phyloP scores from a whole-genome alignment of 1,140 invertebrate genomes.

The Proctacanthus coquilletti region DNA sequence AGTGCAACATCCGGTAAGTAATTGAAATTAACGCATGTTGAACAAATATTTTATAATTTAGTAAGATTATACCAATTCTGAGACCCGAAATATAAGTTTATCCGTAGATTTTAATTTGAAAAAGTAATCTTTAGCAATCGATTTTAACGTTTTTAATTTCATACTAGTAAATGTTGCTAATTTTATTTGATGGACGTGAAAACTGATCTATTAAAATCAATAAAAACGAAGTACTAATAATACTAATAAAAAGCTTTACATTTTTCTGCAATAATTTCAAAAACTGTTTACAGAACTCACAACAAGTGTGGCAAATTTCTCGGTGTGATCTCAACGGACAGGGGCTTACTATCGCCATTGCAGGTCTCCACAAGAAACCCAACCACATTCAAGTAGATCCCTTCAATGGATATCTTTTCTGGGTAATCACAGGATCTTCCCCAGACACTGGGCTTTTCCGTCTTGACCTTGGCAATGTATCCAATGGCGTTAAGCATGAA shows the following conservation, averaged over 20 bases:
- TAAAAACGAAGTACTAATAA: constrained; percentile 30
- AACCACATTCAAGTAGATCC: constrained; percentile 77
- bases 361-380: constrained; percentile 46
- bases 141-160: too few relatives aligned
- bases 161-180: too few relatives aligned
- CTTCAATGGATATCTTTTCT: constrained; percentile 82
- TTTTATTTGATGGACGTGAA: background rate
- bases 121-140: too few relatives aligned
- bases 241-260: constrained; percentile 14
- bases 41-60: too few relatives aligned
- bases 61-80: too few relatives aligned
- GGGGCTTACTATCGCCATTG: constrained; percentile 46
- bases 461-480: constrained; percentile 58
- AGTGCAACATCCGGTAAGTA: constrained; percentile 19
- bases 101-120: too few relatives aligned
- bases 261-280: background rate
- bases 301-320: constrained; percentile 39
- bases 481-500: constrained; percentile 46
- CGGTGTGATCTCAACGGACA: constrained; percentile 56
- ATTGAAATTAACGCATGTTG: too few relatives aligned
- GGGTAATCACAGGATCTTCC: constrained; percentile 40
- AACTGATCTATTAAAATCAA: background rate
- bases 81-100: too few relatives aligned
- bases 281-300: constrained; percentile 5
- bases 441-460: constrained; percentile 45